phyloP scores from a whole-genome alignment of 2,797 vertebrate species.

The Miichthys miiuy region DNA sequence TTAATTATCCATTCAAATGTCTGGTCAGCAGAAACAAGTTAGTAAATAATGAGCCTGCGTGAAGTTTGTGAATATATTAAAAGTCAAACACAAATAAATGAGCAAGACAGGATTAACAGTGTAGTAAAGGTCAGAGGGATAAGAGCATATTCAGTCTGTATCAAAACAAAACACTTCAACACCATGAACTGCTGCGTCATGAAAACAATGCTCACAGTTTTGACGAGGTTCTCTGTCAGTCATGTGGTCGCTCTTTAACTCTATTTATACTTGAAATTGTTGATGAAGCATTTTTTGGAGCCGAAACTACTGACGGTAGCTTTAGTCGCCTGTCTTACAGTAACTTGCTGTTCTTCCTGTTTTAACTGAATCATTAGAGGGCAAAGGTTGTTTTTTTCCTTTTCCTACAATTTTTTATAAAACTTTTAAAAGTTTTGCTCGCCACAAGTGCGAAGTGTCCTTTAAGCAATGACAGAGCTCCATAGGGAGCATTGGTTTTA shows the following conservation, averaged over 20 bases:
- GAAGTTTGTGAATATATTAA: slow-evolving; percentile 66
- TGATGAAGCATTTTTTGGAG: background rate
- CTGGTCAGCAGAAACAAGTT: slow-evolving; percentile 74
- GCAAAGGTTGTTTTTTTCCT: background rate
- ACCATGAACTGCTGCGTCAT: slow-evolving; percentile 10
- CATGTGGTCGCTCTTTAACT: background rate
- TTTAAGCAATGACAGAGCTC: background rate
- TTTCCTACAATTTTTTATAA: background rate
- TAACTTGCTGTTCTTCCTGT: background rate
- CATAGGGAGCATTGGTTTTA: background rate
- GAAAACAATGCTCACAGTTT: slow-evolving; percentile 4
- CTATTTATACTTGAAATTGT: no score
- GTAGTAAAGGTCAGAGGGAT: slow-evolving; percentile 62
- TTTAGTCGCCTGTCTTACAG: background rate
- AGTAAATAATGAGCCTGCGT: slow-evolving; percentile 69
- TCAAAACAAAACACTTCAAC: slow-evolving; percentile 41
- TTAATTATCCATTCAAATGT: slow-evolving; percentile 74
- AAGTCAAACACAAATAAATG: slow-evolving; percentile 53
- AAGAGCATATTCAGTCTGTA: slow-evolving; percentile 41
- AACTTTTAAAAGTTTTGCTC: background rate
- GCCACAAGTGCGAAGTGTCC: background rate
- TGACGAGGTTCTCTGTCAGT: background rate
- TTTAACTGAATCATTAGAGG: background rate
- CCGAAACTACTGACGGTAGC: background rate
- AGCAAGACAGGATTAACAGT: slow-evolving; percentile 25